A percentile compares a stretch with the other conserved stretches of the same genome.
phyloP scores from a whole-genome alignment of 2,888 invertebrate genomes.

The Nysson spinosus region DNA sequence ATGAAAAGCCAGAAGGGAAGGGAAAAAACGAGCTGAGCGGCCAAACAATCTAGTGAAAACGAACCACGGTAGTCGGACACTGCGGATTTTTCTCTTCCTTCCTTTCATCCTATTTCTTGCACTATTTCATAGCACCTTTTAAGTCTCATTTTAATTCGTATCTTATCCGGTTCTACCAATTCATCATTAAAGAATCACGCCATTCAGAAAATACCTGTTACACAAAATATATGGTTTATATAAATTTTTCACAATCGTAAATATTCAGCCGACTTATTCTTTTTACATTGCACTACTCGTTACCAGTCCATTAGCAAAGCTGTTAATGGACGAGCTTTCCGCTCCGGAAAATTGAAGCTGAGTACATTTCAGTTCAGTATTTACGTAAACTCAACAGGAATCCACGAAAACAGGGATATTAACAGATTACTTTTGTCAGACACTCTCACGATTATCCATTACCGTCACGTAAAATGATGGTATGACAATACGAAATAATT shows the following conservation, averaged over 20 bases:
- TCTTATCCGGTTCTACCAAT: neutral
- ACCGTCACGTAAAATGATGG: neutral
- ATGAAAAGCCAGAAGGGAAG: conserved; percentile 43
- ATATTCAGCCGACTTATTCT: conserved; percentile 25
- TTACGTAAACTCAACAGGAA: conserved; percentile 33
- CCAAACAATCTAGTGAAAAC: conserved; percentile 61
- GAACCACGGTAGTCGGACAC: conserved; percentile 49
- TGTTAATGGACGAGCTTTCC: conserved; percentile 50
- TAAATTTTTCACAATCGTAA: conserved; percentile 16
- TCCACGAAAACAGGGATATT: conserved; percentile 12
- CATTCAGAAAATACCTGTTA: neutral
- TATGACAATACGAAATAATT: too few species aligned
- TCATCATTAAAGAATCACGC: conserved; percentile 8
- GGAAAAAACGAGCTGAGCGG: conserved; percentile 32
- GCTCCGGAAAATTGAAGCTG: conserved; percentile 29
- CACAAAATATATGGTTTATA: conserved; percentile 6
- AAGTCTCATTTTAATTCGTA: neutral
- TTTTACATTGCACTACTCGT: conserved; percentile 25
- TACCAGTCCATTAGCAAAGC: conserved; percentile 53
- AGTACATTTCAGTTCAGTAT: conserved; percentile 28
- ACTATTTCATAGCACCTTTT: conserved; percentile 1
- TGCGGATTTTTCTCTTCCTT: conserved; percentile 20
- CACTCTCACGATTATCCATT: conserved; percentile 2
- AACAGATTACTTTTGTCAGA: neutral
- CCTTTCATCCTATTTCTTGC: conserved; percentile 3